phyloP scores from a whole-genome alignment of 2,888 invertebrate species.

The Plebejus melissa region DNA sequence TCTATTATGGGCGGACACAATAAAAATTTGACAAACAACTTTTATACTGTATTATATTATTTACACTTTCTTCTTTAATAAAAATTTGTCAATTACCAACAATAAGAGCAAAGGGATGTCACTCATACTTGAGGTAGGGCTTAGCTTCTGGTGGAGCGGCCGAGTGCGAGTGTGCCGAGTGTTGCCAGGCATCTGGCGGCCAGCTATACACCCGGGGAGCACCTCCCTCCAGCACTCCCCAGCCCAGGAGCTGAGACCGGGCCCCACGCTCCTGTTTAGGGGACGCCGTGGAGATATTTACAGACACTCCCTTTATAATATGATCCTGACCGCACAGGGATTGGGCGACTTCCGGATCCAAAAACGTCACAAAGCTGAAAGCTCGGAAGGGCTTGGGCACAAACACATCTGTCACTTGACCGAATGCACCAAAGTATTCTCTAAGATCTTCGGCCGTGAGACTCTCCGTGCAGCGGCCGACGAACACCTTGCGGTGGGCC shows the following conservation, averaged over 20 bases:
- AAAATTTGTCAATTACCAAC: slow-evolving; percentile 70
- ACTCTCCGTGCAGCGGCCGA: slow-evolving; percentile 90
- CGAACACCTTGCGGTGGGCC: slow-evolving; percentile 88
- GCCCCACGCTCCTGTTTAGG: slow-evolving; percentile 83
- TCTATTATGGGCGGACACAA: not conserved
- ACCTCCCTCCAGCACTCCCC: slow-evolving; percentile 57
- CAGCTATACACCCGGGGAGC: slow-evolving; percentile 50
- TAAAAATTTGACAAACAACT: slow-evolving; percentile 41
- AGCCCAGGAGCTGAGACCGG: slow-evolving; percentile 50
- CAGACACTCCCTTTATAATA: slow-evolving; percentile 90
- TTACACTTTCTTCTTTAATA: slow-evolving; percentile 64
- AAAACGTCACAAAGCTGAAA: slow-evolving; percentile 90
- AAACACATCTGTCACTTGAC: slow-evolving; percentile 92
- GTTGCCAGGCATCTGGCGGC: slow-evolving; percentile 48
- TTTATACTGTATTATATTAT: slow-evolving; percentile 59
- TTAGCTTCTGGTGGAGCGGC: slow-evolving; percentile 54
- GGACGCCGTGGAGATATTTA: slow-evolving; percentile 92
- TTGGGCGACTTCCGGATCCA: slow-evolving; percentile 89
- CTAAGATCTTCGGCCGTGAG: slow-evolving; percentile 87
- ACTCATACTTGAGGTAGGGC: slow-evolving; percentile 74
- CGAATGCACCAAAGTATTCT: slow-evolving; percentile 87
- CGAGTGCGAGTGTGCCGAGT: slow-evolving; percentile 45
- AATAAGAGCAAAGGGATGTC: slow-evolving; percentile 47
- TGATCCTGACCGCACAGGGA: slow-evolving; percentile 90
- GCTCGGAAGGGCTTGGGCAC: slow-evolving; percentile 92